Base-by-base conservation (phyloP, 2,888 invertebrate species). In the Meliscaeva auricollis region DNA sequence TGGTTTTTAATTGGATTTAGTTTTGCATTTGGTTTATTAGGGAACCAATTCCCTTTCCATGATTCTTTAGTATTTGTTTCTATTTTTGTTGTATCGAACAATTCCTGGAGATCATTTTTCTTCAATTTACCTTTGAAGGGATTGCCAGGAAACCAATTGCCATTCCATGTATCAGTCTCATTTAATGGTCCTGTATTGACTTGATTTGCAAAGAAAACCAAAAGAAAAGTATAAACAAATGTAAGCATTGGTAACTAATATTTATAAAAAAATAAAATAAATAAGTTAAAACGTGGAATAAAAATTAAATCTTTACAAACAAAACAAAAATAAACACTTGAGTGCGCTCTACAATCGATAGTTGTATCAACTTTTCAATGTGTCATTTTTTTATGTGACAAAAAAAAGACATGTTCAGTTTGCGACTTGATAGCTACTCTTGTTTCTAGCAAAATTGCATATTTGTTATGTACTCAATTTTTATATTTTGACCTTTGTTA, bases 131-230 rank as follows among this genome's bases (percentile, higher is more conserved):
- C 32, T 76, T 87, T 70, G 68, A 87, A 77, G 32, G 92, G 91
- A 56, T 88, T 83, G 78, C 89, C 87, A 3, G 93, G 93, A 87
- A 93, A 93, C 92, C 92, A 93, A 50, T 90, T 90, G 8, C 92
- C 91, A 5, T 88, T 88, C 91, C 92, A 93, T 6, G 88, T 74
- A n/a, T 90, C 89, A 20, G 66, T 76, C 8, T 41, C n/a, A 60
- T 80, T 75, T 11, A 6, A 30, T 44, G 38, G 8, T 0, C 6
- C 69, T n/a, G 60, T 0, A 44, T 38, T 48, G 11, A 17, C 35
- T 30, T 44, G 11, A 54, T 26, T 32, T 20, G 17, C 3, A 64
- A 48, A 8, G 3, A 48, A 9, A n/a, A 38, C 32, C 1, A 66
- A 50, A 22, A 50, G 2, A 9, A 66, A 50, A 35, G 30, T 7